Evolutionary conservation across 2,888 invertebrate genomes (phyloP), one percentile per base, ranked within the genome.

Genomic region (Synergus laeviventris): DNA sequence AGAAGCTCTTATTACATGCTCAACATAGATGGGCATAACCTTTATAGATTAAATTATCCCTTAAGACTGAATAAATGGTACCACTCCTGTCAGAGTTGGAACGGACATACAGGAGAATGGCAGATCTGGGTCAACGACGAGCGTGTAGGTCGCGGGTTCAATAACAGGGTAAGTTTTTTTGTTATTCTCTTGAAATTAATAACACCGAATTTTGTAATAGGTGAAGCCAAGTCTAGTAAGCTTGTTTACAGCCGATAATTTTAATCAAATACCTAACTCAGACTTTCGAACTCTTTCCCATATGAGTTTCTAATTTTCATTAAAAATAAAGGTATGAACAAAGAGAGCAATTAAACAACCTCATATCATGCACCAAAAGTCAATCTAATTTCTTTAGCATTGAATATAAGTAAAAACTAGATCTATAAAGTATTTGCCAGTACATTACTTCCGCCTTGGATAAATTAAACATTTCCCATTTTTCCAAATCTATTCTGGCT

Each of bases 31-130:
- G 96, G 96, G 39, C 96, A 97, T 89, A 96, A 95, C 80, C 94
- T 96, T 91, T 97, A 95, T 92, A 92, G 95, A 88, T 91, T 95
- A 79, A 95, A 95, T 90, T 95, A 94, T 89, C 95, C 95, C 73
- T 88, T 95, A 81, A 92, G 94, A 83, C 91, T 94, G 87, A 94
- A 94, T 89, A 93, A 93, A 89, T 97, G 96, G 96, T 96, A 96
- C 92, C 97, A 97, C 91, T 94, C 95, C 74, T 97, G 97, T 87
- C 95, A 96, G 86, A 96, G 96, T 75, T 97, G 97, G 97, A 97
- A 96, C 89, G 96, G 96, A 21, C 95, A 95, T 89, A 96, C 96
- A 9, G 97, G 97, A 73, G 97, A 97, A 91, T 97, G 97, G 97
- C 97, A 97, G 91, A 94, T 96, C 84, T 97, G 97, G 96, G 94